These are phyloP conservation scores for Abrostola triplasia DNA, from an alignment of 2,888 invertebrate species.

Conservation along the genomic window DNA sequence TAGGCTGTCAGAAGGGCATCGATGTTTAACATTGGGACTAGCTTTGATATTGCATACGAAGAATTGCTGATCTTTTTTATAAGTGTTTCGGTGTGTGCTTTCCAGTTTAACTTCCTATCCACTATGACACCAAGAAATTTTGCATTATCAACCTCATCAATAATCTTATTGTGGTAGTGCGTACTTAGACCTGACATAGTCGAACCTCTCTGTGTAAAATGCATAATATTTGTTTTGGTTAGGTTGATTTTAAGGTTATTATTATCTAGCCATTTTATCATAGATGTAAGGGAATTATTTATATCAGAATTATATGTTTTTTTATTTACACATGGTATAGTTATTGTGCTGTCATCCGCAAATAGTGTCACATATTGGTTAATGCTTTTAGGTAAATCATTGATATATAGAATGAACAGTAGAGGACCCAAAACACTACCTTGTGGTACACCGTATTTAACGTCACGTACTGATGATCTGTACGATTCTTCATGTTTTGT, in stretches of 20 bases:
- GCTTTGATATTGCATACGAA: background rate
- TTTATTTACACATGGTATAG: background rate
- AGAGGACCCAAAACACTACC: no score
- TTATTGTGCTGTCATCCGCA: no score
- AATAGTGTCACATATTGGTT: no score
- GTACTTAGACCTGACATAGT: background rate
- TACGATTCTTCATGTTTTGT: no score
- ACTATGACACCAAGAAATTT: constrained; percentile 5
- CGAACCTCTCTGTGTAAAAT: background rate
- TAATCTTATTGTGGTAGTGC: background rate
- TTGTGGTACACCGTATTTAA: no score
- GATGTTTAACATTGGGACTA: background rate
- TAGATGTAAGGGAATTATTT: constrained; percentile 1
- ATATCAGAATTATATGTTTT: constrained; percentile 2
- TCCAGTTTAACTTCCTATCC: background rate
- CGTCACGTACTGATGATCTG: no score
- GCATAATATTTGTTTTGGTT: constrained; percentile 1
- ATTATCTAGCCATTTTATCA: constrained; percentile 10
- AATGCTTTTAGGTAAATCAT: no score
- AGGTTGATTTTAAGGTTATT: constrained; percentile 10
- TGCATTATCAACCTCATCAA: background rate
- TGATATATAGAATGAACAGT: no score
- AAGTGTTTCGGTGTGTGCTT: background rate
- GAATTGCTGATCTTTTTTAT: background rate
- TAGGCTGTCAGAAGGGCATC: no score